Evolutionary conservation across 2,113 vertebrate species (phyloP).

Genomic region (Phylloscopus trochiloides): DNA sequence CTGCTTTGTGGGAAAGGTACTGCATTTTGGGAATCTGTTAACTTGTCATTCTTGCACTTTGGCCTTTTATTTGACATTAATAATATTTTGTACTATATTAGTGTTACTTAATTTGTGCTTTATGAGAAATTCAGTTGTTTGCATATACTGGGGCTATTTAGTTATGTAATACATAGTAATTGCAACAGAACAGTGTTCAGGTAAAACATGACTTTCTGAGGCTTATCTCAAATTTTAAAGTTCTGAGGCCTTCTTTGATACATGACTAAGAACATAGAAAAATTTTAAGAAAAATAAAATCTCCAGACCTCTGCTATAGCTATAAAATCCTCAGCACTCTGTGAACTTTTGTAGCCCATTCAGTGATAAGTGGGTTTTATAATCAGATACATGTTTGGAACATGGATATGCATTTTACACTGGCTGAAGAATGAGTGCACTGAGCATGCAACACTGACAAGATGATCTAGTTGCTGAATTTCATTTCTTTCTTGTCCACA

Average conservation of each 20-base stretch:
- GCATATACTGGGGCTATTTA: background rate
- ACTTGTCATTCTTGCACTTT: fast-evolving
- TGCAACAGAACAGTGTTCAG: background rate
- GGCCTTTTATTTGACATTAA: background rate
- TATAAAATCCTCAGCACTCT: background rate
- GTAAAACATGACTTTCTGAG: background rate
- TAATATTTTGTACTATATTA: background rate
- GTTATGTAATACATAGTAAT: background rate
- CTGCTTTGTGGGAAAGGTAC: background rate
- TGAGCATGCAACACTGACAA: background rate
- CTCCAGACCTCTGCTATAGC: background rate
- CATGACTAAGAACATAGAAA: background rate
- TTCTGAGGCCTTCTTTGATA: background rate
- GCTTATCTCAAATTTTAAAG: background rate
- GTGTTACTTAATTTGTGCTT: background rate
- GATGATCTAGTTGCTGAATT: background rate
- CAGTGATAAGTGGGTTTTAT: background rate
- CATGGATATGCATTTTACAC: background rate
- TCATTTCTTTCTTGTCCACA: background rate
- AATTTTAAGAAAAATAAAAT: background rate
- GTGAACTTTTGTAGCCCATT: background rate
- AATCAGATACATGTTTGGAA: background rate
- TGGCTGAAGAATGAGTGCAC: background rate
- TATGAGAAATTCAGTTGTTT: background rate
- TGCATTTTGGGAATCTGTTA: background rate